Conservation (phyloP, 2,888 invertebrate genomes). For the Formica aserva region DNA sequence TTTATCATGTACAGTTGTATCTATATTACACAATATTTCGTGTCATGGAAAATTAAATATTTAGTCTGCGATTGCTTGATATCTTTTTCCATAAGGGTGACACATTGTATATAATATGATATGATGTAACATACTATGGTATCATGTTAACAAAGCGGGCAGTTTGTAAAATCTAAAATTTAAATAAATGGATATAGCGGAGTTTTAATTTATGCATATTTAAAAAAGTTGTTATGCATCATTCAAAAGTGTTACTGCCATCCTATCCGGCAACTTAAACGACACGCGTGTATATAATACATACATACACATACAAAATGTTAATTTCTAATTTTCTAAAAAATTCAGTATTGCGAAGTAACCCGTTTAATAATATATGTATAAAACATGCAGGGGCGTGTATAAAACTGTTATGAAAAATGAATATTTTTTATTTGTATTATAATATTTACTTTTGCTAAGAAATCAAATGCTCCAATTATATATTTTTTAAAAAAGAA, state of each 20-base stretch:
- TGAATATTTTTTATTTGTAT: neutral
- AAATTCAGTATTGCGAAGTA: neutral
- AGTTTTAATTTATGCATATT: slow-evolving; percentile 34
- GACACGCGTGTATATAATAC: neutral
- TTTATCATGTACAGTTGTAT: slow-evolving; percentile 7
- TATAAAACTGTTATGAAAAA: neutral
- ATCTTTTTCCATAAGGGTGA: slow-evolving; percentile 14
- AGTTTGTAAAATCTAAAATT: slow-evolving; percentile 43
- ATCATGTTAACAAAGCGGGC: slow-evolving; percentile 36
- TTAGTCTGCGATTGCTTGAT: slow-evolving; percentile 1
- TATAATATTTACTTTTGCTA: neutral
- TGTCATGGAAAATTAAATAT: slow-evolving; percentile 2
- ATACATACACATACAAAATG: neutral
- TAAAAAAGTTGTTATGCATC: slow-evolving; percentile 26
- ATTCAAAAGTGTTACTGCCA: neutral
- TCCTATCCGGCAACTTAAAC: neutral
- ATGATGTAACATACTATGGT: slow-evolving; percentile 8
- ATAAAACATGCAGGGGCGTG: neutral
- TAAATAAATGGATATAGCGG: neutral
- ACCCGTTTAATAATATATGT: neutral
- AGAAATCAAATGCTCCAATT: neutral
- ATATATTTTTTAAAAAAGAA: neutral
- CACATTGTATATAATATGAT: neutral
- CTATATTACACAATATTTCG: slow-evolving; percentile 14
- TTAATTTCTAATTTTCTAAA: slow-evolving; percentile 19